Conservation (phyloP, 2,113 vertebrate species). For the Pseudolaguvia tuberculata region DNA sequence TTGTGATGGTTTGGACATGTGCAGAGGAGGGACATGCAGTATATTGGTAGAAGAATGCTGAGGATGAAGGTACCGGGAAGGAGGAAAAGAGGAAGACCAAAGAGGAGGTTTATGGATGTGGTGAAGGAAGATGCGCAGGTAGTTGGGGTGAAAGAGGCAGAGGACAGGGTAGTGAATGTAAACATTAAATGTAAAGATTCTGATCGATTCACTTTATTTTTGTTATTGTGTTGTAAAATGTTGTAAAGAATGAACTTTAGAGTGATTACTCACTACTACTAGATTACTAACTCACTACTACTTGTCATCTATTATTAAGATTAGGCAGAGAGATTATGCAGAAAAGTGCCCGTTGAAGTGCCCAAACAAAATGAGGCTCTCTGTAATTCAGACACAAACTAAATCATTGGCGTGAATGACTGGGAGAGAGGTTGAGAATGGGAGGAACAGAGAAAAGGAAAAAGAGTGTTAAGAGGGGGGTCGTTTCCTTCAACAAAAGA, state of each 20-base stretch:
- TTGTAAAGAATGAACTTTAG: neutral
- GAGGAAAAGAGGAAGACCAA: too few species aligned
- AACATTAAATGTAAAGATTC: neutral
- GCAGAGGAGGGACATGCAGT: too few species aligned
- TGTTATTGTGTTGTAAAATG: neutral
- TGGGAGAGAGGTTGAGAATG: slow-evolving; percentile 32
- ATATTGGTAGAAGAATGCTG: too few species aligned
- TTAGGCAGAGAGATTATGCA: neutral
- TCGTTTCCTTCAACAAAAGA: slow-evolving; percentile 42
- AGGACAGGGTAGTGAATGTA: too few species aligned
- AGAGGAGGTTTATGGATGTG: too few species aligned
- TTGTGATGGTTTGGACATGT: too few species aligned
- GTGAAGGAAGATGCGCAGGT: too few species aligned
- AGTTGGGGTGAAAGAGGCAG: too few species aligned
- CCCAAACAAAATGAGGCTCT: slow-evolving; percentile 9
- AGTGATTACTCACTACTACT: too few species aligned
- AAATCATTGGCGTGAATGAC: slow-evolving; percentile 18
- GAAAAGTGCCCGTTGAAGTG: neutral
- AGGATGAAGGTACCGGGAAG: too few species aligned
- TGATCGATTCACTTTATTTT: neutral
- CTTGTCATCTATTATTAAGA: neutral
- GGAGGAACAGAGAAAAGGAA: slow-evolving; percentile 16
- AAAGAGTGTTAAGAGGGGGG: slow-evolving; percentile 22
- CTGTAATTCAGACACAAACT: slow-evolving; percentile 11
- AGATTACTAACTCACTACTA: neutral